These are phyloP conservation scores for Meliscaeva auricollis DNA, from an alignment of 2,888 invertebrate species.

Conservation along the genomic window DNA sequence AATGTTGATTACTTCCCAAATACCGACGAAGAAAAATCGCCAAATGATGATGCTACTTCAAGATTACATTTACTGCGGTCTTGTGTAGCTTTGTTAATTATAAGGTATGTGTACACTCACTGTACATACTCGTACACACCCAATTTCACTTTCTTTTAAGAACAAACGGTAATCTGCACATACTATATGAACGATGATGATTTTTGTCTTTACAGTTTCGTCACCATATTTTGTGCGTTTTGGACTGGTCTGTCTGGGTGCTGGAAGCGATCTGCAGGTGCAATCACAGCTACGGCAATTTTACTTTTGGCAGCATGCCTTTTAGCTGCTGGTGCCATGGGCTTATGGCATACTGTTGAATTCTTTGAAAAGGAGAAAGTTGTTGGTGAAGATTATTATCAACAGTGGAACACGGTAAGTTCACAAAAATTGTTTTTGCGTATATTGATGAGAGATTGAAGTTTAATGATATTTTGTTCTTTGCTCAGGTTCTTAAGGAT, in stretches of 20 bases:
- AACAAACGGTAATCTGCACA: constrained; percentile 30
- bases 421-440: constrained; percentile 7
- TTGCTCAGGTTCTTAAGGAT: constrained; percentile 92
- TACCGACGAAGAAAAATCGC: constrained; percentile 82
- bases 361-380: constrained; percentile 98
- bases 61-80: constrained; percentile 94
- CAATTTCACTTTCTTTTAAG: constrained; percentile 63
- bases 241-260: constrained; percentile 98
- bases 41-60: constrained; percentile 90
- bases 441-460: background rate
- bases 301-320: constrained; percentile 87
- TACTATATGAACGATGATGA: background rate
- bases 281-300: constrained; percentile 96
- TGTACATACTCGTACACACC: background rate
- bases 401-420: constrained; percentile 94
- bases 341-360: constrained; percentile 97
- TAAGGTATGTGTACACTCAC: constrained; percentile 83
- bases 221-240: constrained; percentile 96
- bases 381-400: constrained; percentile 95
- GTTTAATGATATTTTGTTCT: background rate
- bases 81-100: constrained; percentile 96
- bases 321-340: constrained; percentile 96
- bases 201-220: constrained; percentile 86
- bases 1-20: constrained; percentile 96
- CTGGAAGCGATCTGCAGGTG: constrained; percentile 97